Evolutionary conservation across 2,113 vertebrate genomes (phyloP), one percentile per base, ranked within the genome.

Genomic region (Campylomormyrus tamandua): DNA sequence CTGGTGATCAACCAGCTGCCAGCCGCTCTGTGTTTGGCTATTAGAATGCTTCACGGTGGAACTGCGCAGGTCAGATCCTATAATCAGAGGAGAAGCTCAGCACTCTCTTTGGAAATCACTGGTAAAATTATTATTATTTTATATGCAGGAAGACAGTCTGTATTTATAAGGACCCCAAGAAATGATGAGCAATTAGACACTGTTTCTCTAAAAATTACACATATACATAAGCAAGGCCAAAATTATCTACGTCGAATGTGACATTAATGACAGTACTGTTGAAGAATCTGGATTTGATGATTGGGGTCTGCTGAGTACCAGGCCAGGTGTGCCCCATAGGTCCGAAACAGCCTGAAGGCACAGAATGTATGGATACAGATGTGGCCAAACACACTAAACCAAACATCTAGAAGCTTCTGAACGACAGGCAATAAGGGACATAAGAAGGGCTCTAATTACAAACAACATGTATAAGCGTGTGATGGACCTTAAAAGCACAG

Each of bases 11-110:
- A 91, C 91, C 91, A 92, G 89, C 42, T n/a, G 31, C 21, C n/a
- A 70, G 46, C 27, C 56, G n/a, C 46, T 50, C 27, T 42, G 83
- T 31, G 62, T 74, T 90, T 90, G 84, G 90, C n/a, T 45, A 87
- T n/a, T 39, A 85, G 77, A 88, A 77, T 88, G 88, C 39, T 90
- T 88, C 49, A 83, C 91, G 90, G 93, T 89, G 90, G 35, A 94
- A 90, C 93, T 19, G 52, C 1, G 62, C 56, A 50, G 27, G 8
- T 74, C 88, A 21, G 62, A 70, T 77, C 3, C 15, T 80, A n/a
- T 89, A 31, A 80, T 89, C 24, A 46, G 24, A 24, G 7, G 21
- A 89, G 19, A 56, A 35, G 5, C 39, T 42, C 56, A 39, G 45
- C 11, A 62, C 3, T 88, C 19, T 35, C 52, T 58, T 39, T n/a